Evolutionary conservation across 2,113 vertebrate species (phyloP), one percentile per base, ranked within the genome.

Genomic region (Menidia beryllina): DNA sequence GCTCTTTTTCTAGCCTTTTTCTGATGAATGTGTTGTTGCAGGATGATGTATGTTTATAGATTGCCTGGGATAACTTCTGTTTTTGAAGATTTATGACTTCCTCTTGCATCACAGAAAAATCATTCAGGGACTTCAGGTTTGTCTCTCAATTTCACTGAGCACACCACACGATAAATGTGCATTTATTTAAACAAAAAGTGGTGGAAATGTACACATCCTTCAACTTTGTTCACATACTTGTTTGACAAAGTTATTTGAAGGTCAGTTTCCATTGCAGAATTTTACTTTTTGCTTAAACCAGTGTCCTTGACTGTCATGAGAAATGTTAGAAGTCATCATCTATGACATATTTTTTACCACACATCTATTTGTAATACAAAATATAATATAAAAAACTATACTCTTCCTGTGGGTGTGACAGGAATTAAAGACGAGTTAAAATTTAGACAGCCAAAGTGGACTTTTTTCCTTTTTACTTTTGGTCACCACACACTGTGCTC

Each of bases 31-130:
- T 88, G 88, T 81, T 88, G 69, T 88, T 92, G 83, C 83, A 79
- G 69, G 81, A 93, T 96, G 93, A 96, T 95, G 88, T 94, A 94
- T 93, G 93, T 83, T 85, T 85, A 87, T 86, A 94, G 93, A 95
- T 96, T 93, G 93, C 86, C 62, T 39, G 89, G 91, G 94, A 95
- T 93, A 93, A 89, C 86, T 82, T 78, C 91, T 88, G 75, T 76
- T 91, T n/a, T 92, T 93, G 92, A 93, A 94, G 93, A 95, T 87
- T 95, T 96, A 96, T 92, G 90, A 91, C 93, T 95, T 82, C 93
- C 86, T 83, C 81, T 81, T 82, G 85, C 59, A 92, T 89, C 82
- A 85, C 82, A 58, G 92, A 75, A 82, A 94, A 89, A 92, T 93
- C 84, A 91, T 89, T 91, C 81, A 92, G 84, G 86, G 87, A 93